Base-by-base conservation (phyloP, 2,888 invertebrate species). In the Drosophila acutilabella region DNA sequence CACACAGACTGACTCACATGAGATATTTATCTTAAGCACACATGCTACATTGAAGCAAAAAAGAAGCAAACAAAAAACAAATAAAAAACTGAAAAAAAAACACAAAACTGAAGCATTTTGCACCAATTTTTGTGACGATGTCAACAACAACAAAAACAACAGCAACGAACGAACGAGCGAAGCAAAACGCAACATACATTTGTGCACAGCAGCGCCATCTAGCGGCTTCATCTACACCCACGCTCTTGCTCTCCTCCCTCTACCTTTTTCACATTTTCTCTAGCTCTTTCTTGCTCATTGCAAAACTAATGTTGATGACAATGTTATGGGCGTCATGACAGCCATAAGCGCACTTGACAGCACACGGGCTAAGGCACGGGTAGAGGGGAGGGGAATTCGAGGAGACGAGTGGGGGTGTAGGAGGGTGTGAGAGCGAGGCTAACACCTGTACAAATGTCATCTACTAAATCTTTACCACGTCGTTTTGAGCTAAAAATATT, bases 261-360 rank as follows among this genome's bases (percentile, higher is more conserved):
- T 18, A 3, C 20, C 2, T 20, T 20, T 23, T 6, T 6, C 6
- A 23, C 23, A 6, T 6, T 6, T 36, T 52, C 26, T 2, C 16
- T 20, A 5, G 18, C 42, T 42, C 20, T 44, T 33, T 26, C 47
- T 26, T 42, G 53, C 45, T 45, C 65, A 54, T 42, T 59, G 68
- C 77, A 80, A 80, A 86, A 88, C 82, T 86, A 80, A 88, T 88
- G 88, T 78, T 89, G 89, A 89, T 89, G 89, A 89, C 89, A 89
- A 89, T 89, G 89, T 89, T 89, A 89, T 89, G 89, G 89, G 89
- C 87, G 89, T 85, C 85, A 76, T 85, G 89, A 89, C 89, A 89
- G 89, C 84, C 81, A 89, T 87, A 86, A 89, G 82, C 89, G 82
- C 84, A 85, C 87, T 88, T 85, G 86, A 88, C 81, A 83, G 81